These are phyloP conservation scores for Neomonachus schauinslandi DNA, from an alignment of 2,113 vertebrate genomes.

Conservation along the genomic window DNA sequence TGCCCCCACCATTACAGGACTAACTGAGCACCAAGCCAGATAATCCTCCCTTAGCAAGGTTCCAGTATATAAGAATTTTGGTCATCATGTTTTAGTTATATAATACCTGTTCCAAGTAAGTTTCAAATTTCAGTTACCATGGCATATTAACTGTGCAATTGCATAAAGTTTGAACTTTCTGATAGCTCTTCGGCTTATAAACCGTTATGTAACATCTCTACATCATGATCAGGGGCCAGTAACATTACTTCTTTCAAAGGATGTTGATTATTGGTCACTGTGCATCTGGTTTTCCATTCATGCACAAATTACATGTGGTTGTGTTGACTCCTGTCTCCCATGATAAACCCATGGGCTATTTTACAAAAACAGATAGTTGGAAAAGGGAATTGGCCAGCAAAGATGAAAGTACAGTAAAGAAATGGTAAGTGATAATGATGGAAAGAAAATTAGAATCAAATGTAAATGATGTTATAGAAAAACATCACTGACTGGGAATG, in stretches of 20 bases:
- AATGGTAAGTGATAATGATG: neutral
- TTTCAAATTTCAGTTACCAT: neutral
- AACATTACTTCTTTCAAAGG: neutral
- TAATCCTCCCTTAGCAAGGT: neutral
- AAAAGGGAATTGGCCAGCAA: neutral
- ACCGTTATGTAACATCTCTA: neutral
- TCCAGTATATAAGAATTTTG: neutral
- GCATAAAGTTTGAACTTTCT: neutral
- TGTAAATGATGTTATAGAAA: neutral
- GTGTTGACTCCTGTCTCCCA: neutral
- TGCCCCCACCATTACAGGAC: rapidly evolving
- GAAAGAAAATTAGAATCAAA: neutral
- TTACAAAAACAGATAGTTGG: neutral
- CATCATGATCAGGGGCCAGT: neutral
- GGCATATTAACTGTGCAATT: neutral
- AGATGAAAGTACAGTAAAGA: neutral
- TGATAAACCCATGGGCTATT: neutral
- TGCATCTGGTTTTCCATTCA: neutral
- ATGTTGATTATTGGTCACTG: neutral
- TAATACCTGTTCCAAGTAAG: slow-evolving; percentile 4
- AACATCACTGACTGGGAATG: neutral
- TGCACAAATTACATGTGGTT: neutral
- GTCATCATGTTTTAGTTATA: neutral
- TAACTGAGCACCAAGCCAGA: neutral
- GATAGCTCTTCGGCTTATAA: neutral